Evolutionary conservation across 2,113 vertebrate genomes (phyloP).

Genomic region (Sardina pilchardus): DNA sequence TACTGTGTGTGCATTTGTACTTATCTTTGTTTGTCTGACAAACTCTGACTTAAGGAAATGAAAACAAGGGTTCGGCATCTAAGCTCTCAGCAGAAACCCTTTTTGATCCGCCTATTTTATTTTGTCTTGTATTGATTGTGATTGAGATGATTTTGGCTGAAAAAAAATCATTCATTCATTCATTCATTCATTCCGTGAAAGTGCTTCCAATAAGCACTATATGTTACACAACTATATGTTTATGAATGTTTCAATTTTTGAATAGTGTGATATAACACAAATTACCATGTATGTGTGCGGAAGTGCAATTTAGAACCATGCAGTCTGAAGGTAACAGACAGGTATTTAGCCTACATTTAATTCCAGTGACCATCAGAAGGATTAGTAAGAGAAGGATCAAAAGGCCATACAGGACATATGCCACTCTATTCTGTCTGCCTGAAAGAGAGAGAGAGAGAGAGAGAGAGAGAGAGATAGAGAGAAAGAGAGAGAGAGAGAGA

Average conservation of each 20-base stretch:
- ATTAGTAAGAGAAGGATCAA: constrained; percentile 48
- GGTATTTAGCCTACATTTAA: constrained; percentile 48
- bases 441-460: constrained; percentile 18
- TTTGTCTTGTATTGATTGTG: no score
- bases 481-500: not conserved
- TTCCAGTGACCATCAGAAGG: constrained; percentile 45
- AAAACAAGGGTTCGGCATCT: no score
- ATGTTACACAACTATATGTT: not conserved
- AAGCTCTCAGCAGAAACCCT: no score
- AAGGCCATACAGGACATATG: constrained; percentile 42
- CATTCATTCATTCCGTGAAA: no score
- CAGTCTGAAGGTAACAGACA: not conserved
- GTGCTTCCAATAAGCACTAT: no score
- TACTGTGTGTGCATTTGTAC: no score
- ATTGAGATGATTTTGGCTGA: no score
- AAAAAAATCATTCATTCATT: no score
- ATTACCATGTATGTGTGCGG: not conserved
- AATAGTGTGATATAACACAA: not conserved
- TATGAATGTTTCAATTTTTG: not conserved
- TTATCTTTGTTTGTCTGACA: no score
- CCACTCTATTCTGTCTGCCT: constrained; percentile 35
- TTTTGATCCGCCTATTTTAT: no score
- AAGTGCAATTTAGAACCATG: not conserved
- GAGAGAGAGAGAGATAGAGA: not conserved
- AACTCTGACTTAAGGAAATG: no score